Conservation (phyloP, 1,140 invertebrate genomes). For the Megathymus violae region DNA sequence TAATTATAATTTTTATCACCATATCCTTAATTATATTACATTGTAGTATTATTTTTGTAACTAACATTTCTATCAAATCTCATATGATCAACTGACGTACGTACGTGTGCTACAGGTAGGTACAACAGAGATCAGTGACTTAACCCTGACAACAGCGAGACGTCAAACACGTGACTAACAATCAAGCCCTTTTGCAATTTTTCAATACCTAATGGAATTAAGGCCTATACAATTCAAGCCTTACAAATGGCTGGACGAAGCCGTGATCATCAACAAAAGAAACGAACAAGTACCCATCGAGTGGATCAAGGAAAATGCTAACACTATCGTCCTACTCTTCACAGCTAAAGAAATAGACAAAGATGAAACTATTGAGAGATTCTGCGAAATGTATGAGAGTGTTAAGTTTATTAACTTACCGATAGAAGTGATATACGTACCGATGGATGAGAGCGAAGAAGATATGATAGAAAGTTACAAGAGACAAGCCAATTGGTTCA, state of each 20-base stretch:
- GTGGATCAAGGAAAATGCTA: slow-evolving; percentile 61
- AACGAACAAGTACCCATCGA: slow-evolving; percentile 43
- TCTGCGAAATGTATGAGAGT: slow-evolving; percentile 69
- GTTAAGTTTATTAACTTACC: slow-evolving; percentile 62
- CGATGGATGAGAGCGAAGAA: slow-evolving; percentile 60
- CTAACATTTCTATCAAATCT: no score
- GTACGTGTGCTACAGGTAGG: not conserved
- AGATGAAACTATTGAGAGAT: slow-evolving; percentile 58
- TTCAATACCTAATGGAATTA: slow-evolving; percentile 36
- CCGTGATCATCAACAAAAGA: slow-evolving; percentile 62
- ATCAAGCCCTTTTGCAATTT: slow-evolving; percentile 26
- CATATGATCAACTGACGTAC: no score
- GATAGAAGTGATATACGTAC: slow-evolving; percentile 73
- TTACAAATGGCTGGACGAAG: slow-evolving; percentile 62
- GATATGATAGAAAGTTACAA: slow-evolving; percentile 53
- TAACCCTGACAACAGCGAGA: slow-evolving; percentile 9
- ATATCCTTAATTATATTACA: no score
- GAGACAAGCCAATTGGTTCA: slow-evolving; percentile 74
- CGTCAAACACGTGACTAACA: slow-evolving; percentile 10
- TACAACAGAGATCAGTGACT: not conserved
- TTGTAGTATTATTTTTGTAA: no score
- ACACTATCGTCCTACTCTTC: slow-evolving; percentile 62
- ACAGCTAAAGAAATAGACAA: slow-evolving; percentile 57
- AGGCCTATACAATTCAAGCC: slow-evolving; percentile 38
- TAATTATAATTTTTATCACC: no score